These are phyloP conservation scores for Bursaphelenchus okinawaensis DNA, from an alignment of 2,888 invertebrate species.

Conservation along the genomic window DNA sequence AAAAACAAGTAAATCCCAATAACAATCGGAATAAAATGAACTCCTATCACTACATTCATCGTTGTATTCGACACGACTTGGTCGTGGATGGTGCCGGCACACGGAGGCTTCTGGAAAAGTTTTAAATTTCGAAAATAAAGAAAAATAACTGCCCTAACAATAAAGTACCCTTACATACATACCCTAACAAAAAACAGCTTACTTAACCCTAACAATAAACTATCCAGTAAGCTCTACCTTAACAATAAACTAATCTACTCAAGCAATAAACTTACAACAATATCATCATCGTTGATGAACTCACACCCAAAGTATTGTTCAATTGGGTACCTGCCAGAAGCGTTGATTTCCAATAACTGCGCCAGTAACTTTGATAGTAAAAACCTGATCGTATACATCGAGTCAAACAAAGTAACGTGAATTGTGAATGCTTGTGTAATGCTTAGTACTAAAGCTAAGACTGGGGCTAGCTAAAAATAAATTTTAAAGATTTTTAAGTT, in stretches of 20 bases:
- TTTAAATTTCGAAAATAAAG: too few relatives aligned
- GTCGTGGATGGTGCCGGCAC: constrained; percentile 40
- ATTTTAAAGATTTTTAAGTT: not conserved
- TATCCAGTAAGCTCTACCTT: not conserved
- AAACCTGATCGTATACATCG: constrained; percentile 39
- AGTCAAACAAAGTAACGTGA: constrained; percentile 33
- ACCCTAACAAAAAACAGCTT: too few relatives aligned
- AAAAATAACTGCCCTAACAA: too few relatives aligned
- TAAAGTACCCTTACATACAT: too few relatives aligned
- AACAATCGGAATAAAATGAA: constrained; percentile 35
- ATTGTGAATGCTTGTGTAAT: constrained; percentile 35
- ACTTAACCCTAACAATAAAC: too few relatives aligned
- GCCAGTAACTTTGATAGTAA: constrained; percentile 34
- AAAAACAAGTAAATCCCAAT: constrained; percentile 31
- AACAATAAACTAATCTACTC: not conserved
- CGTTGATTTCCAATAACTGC: constrained; percentile 31
- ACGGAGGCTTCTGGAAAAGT: constrained; percentile 33
- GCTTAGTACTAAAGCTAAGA: constrained; percentile 29
- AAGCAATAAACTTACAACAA: constrained; percentile 26
- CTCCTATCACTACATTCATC: constrained; percentile 26
- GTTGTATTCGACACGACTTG: constrained; percentile 37
- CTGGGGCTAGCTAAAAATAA: constrained; percentile 33
- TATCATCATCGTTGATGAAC: constrained; percentile 41
- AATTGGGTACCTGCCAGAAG: constrained; percentile 28
- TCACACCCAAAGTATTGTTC: constrained; percentile 39